These are phyloP conservation scores for Centropus unirufus DNA, from an alignment of 2,113 vertebrate genomes.

Conservation along the genomic window DNA sequence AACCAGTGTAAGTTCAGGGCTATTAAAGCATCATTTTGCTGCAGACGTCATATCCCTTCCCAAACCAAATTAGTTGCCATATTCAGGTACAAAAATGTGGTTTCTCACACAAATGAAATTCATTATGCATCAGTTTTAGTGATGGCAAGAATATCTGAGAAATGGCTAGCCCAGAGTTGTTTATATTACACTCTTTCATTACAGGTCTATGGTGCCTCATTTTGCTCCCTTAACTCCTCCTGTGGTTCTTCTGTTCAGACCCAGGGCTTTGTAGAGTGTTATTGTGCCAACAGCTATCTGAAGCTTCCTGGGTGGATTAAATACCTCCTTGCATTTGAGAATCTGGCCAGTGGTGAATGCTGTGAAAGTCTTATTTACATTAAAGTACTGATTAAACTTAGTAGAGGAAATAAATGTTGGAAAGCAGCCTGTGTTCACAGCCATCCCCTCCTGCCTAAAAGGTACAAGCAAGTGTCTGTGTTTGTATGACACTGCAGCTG, in stretches of 20 bases:
- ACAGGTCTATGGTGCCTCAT: neutral
- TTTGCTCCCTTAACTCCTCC: neutral
- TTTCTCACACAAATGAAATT: neutral
- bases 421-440: neutral
- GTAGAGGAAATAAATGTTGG: neutral
- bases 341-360: neutral
- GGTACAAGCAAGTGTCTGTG: neutral
- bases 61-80: neutral
- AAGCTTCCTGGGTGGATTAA: neutral
- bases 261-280: neutral
- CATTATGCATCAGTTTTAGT: neutral
- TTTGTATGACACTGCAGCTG: conserved; percentile 20
- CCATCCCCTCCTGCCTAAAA: neutral
- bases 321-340: neutral
- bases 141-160: neutral
- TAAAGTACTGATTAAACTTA: neutral
- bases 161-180: neutral
- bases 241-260: neutral
- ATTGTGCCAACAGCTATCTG: neutral
- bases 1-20: neutral
- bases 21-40: neutral
- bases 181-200: neutral
- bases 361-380: neutral
- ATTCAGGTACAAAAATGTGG: neutral
- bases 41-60: neutral